Conservation (phyloP, 2,113 vertebrate species). For the Pseudopodoces humilis region DNA sequence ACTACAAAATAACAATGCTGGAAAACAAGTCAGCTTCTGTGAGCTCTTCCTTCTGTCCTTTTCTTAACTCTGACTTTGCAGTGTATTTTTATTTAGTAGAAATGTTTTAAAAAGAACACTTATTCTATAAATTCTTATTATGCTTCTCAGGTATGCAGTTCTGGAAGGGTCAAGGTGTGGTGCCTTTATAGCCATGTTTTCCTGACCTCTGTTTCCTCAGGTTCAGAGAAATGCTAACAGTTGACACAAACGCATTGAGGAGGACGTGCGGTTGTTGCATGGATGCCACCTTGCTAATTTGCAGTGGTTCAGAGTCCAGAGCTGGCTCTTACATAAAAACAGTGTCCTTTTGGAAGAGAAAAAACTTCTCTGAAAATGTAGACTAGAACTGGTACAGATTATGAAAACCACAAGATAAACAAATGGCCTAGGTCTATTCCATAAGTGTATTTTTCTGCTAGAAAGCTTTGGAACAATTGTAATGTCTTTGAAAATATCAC, state of each 20-base stretch:
- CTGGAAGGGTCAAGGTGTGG: background rate
- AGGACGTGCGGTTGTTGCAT: background rate
- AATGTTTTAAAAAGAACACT: background rate
- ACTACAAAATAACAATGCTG: background rate
- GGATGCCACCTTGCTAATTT: background rate
- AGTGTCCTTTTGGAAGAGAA: background rate
- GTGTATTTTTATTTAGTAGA: background rate
- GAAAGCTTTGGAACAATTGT: slow-evolving; percentile 38
- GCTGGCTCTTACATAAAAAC: background rate
- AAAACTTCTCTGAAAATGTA: background rate
- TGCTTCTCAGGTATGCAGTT: background rate
- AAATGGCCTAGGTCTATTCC: slow-evolving; percentile 15
- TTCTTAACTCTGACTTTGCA: background rate
- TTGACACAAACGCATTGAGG: background rate
- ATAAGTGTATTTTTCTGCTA: slow-evolving; percentile 19
- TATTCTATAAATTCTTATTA: background rate
- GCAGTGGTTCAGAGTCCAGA: background rate
- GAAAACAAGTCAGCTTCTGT: background rate
- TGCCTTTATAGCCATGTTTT: background rate
- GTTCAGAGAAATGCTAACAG: background rate
- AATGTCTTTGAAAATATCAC: slow-evolving; percentile 19
- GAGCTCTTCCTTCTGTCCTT: background rate
- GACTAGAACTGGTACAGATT: background rate
- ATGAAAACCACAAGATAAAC: slow-evolving; percentile 38
- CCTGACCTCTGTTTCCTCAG: background rate